These are phyloP conservation scores for Plagodis dolabraria DNA, from an alignment of 2,888 invertebrate genomes.

Conservation along the genomic window DNA sequence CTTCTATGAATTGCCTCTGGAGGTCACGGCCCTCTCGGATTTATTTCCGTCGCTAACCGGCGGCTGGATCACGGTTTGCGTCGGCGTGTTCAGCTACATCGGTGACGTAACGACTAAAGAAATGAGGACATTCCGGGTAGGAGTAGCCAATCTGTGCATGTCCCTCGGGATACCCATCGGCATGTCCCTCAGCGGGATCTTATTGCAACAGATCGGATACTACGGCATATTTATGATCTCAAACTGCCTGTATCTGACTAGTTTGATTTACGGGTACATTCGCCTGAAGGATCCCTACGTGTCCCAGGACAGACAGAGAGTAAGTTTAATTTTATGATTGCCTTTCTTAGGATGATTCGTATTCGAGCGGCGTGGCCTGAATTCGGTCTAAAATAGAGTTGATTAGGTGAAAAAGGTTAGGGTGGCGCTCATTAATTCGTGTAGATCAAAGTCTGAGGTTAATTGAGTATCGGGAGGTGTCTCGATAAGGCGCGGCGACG, in stretches of 20 bases:
- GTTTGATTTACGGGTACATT: conserved; percentile 80
- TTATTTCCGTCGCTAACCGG: conserved; percentile 84
- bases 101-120: conserved; percentile 85
- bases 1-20: conserved; percentile 84
- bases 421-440: conserved; percentile 35
- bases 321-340: conserved; percentile 53
- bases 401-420: conserved; percentile 34
- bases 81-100: conserved; percentile 87
- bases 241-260: conserved; percentile 78
- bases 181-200: conserved; percentile 83
- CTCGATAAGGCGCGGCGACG: conserved; percentile 48
- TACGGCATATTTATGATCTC: conserved; percentile 81
- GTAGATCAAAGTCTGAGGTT: conserved; percentile 52
- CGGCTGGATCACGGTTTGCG: conserved; percentile 85
- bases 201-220: conserved; percentile 79
- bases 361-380: conserved; percentile 17
- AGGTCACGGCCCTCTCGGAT: conserved; percentile 83
- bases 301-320: conserved; percentile 68
- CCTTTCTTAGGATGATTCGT: conserved; percentile 23
- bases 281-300: conserved; percentile 75
- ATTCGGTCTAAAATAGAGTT: conserved; percentile 24
- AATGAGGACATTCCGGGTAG: conserved; percentile 86
- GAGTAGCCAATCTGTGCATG: conserved; percentile 86
- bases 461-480: conserved; percentile 50
- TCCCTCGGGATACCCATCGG: conserved; percentile 86